Evolutionary conservation across 2,888 invertebrate species (phyloP), one percentile per base, ranked within the genome.

Genomic region (Ectemnius continuus): DNA sequence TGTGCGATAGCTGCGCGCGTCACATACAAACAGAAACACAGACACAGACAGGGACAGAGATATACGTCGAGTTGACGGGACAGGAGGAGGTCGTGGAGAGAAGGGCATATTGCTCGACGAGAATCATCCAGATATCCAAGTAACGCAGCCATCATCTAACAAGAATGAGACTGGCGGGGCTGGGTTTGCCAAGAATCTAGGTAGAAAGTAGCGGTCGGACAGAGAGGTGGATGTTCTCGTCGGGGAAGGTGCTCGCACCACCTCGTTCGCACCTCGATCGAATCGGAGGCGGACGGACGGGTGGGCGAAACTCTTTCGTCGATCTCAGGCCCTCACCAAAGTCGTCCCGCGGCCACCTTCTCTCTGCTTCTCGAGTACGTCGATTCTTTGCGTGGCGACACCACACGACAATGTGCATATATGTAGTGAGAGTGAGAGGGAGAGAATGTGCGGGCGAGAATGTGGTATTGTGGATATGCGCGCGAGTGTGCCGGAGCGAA

Each of bases 41-140:
- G 4, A 36, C 11, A 36, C 36, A 36, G 6, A 4, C 36, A 36
- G 6, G 6, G 2, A 23, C 23, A 23, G 2, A 23, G 0, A 23
- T 3, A 23, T 3, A 23, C 23, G 0, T n/a, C 16, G 20, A 56
- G 14, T 14, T 28, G 13, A 5, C 20, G 61, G 36, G 66, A 62
- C 74, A 70, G 70, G 61, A 61, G 72, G 76, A 46, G n/a, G 61
- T 67, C 20, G 36, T 8, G 36, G 36, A 36, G 36, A 36, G 36
- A 36, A 11, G 5, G 36, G 36, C 36, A 36, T 6, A 8, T 36
- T 36, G 36, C 36, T 8, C 36, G 36, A 36, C 36, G 36, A 36
- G 36, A 36, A 36, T 8, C 36, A 36, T 36, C 36, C 36, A 36
- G 36, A 6, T 8, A 36, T 11, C 36, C 0, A 36, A 36, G 36